These are phyloP conservation scores for Athetis lepigone DNA, from an alignment of 2,888 invertebrate genomes.

Conservation along the genomic window DNA sequence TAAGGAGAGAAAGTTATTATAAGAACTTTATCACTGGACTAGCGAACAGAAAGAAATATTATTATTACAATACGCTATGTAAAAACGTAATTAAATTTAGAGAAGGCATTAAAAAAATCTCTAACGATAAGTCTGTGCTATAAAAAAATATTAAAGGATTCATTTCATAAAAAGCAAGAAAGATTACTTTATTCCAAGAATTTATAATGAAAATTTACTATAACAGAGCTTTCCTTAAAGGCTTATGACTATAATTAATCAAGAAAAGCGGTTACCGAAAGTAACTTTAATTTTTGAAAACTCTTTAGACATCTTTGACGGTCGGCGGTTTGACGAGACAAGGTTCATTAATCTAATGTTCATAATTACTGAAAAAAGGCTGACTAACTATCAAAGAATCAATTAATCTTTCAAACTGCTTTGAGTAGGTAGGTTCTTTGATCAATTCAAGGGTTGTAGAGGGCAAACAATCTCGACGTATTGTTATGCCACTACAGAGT, in stretches of 20 bases:
- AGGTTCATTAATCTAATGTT: slow-evolving; percentile 63
- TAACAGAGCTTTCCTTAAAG: not conserved
- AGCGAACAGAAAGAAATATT: no score
- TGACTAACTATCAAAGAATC: slow-evolving; percentile 49
- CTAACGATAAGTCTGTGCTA: no score
- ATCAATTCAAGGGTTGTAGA: slow-evolving; percentile 14
- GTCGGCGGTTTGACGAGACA: slow-evolving; percentile 43
- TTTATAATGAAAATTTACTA: not conserved
- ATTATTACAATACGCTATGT: no score
- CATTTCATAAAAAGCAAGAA: not conserved
- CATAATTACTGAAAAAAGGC: slow-evolving; percentile 65
- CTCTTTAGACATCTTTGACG: slow-evolving; percentile 33
- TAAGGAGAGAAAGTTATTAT: no score
- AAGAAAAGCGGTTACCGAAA: slow-evolving; percentile 15
- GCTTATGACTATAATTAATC: slow-evolving; percentile 21
- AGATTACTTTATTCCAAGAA: not conserved
- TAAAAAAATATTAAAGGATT: no score
- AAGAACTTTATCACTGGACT: no score
- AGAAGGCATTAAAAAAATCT: no score
- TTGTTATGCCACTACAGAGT: no score
- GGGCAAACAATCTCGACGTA: slow-evolving; percentile 9
- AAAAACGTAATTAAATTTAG: no score
- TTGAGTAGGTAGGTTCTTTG: slow-evolving; percentile 6
- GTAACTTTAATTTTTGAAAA: slow-evolving; percentile 32
- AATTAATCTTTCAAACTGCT: slow-evolving; percentile 61